Evolutionary conservation across 2,797 vertebrate species (phyloP).

Genomic region (Neoniphon sammara): DNA sequence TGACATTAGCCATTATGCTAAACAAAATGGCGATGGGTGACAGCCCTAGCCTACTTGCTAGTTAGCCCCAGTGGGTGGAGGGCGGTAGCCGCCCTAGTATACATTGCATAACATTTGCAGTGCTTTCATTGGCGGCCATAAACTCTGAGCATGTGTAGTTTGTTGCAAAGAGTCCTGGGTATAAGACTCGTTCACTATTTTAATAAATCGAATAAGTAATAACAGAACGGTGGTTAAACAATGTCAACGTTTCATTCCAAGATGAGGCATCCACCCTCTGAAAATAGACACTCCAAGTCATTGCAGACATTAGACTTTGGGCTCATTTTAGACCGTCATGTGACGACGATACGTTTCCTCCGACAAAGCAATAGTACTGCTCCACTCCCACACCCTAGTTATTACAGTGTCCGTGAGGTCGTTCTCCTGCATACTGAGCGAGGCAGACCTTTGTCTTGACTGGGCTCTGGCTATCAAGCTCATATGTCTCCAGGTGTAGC

Average conservation of each 20-base stretch:
- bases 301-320: conserved; percentile 36
- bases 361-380: neutral
- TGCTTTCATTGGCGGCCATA: conserved; percentile 66
- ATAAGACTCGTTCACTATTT: neutral
- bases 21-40: conserved; percentile 79
- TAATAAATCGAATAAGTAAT: neutral
- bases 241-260: neutral
- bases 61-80: conserved; percentile 79
- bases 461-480: conserved; percentile 58
- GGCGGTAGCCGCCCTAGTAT: conserved; percentile 72
- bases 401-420: neutral
- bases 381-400: neutral
- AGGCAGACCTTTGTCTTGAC: conserved; percentile 45
- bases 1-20: conserved; percentile 75
- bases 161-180: conserved; percentile 7
- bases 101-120: conserved; percentile 76
- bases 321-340: conserved; percentile 42
- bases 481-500: conserved; percentile 71
- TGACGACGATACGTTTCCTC: conserved; percentile 44
- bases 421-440: conserved; percentile 19
- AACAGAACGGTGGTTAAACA: neutral
- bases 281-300: conserved; percentile 12
- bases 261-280: neutral
- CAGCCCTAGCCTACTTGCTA: conserved; percentile 74
- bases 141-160: conserved; percentile 50